phyloP scores from a whole-genome alignment of 2,113 vertebrate species.

The Rhabdornis inornatus region DNA sequence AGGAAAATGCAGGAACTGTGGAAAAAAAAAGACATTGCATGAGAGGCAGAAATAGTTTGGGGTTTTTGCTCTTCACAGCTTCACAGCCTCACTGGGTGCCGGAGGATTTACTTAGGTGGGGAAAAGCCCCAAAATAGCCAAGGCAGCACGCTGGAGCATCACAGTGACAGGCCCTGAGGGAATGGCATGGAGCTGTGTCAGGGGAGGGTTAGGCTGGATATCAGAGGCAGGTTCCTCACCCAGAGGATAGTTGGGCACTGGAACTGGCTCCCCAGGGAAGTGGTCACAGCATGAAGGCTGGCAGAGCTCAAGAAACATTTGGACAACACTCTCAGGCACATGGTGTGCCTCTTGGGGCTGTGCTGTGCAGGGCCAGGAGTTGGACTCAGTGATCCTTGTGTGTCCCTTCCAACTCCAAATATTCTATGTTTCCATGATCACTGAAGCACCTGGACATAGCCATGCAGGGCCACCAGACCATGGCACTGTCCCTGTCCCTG shows the following conservation, averaged over 20 bases:
- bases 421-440: neutral
- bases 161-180: neutral
- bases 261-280: neutral
- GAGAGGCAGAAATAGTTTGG: neutral
- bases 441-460: neutral
- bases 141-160: neutral
- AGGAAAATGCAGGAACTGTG: neutral
- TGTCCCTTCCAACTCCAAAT: neutral
- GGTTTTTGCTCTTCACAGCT: neutral
- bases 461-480: neutral
- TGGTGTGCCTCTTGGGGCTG: neutral
- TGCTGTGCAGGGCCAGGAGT: neutral
- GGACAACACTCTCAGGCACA: neutral
- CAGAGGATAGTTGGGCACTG: rapidly evolving
- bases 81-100: rapidly evolving
- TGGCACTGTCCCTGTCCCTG: neutral
- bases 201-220: neutral
- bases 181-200: neutral
- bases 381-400: rapidly evolving
- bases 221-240: neutral
- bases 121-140: neutral
- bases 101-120: rapidly evolving
- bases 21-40: neutral
- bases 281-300: no score
- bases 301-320: neutral